These are phyloP conservation scores for Protomyctophum bolini DNA, from an alignment of 2,113 vertebrate species.

Conservation along the genomic window DNA sequence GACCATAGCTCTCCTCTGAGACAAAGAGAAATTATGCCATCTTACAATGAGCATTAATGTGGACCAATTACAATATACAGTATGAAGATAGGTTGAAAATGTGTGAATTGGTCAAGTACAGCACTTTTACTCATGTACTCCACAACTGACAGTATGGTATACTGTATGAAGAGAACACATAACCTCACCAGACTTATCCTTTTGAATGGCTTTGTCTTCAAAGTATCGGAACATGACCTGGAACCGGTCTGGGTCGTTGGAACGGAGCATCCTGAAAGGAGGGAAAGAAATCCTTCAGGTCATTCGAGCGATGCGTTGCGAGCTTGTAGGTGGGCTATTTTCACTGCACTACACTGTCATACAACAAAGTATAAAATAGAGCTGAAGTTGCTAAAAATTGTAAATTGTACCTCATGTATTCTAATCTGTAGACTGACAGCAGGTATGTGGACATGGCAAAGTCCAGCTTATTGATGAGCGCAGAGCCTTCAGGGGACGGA, in stretches of 20 bases:
- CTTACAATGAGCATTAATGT: too few relatives aligned
- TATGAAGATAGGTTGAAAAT: too few relatives aligned
- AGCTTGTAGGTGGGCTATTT: too few relatives aligned
- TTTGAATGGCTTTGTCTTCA: conserved; percentile 98
- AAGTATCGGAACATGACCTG: conserved; percentile 98
- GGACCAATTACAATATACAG: too few relatives aligned
- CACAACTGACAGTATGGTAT: too few relatives aligned
- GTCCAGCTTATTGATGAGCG: conserved; percentile 93
- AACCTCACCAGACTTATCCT: conserved; percentile 93
- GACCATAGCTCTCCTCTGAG: too few relatives aligned
- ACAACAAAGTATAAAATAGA: neutral
- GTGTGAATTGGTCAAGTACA: too few relatives aligned
- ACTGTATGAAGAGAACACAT: neutral
- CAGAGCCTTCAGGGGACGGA: conserved; percentile 89
- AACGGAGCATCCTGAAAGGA: conserved; percentile 85
- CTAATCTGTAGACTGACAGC: conserved; percentile 93
- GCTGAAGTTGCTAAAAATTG: neutral
- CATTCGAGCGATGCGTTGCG: too few relatives aligned
- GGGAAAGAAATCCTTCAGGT: neutral
- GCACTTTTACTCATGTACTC: too few relatives aligned
- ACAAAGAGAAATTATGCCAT: too few relatives aligned
- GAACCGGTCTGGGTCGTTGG: conserved; percentile 92
- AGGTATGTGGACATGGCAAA: conserved; percentile 98
- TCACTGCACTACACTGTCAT: neutral
- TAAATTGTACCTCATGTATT: conserved; percentile 90